Percentiles rank a stretch among this genome's conserved stretches.
phyloP scores from a whole-genome alignment of 2,888 invertebrate genomes.

The Nesidiocoris tenuis region DNA sequence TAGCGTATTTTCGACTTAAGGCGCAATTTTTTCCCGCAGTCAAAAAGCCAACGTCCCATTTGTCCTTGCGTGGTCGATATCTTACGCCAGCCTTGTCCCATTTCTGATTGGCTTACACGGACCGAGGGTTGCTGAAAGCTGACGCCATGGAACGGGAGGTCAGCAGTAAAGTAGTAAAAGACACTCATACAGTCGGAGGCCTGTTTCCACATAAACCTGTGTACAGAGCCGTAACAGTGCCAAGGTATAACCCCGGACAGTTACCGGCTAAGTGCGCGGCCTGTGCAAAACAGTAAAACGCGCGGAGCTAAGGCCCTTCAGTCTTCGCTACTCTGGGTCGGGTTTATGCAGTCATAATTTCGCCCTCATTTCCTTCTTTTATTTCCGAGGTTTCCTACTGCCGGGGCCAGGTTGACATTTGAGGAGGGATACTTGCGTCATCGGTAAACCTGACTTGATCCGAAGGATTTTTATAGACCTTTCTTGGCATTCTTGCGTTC shows the following conservation, averaged over 20 bases:
- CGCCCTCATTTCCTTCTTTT: conserved; percentile 17
- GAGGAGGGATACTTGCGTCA: too few relatives aligned
- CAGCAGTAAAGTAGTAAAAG: conserved; percentile 39
- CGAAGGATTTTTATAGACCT: too few relatives aligned
- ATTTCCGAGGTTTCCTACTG: conserved; percentile 35
- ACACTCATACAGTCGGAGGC: conserved; percentile 34
- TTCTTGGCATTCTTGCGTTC: too few relatives aligned
- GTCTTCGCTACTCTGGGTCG: not conserved
- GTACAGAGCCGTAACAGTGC: conserved; percentile 36
- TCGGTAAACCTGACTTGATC: too few relatives aligned
- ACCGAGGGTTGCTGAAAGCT: too few relatives aligned
- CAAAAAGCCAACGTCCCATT: too few relatives aligned
- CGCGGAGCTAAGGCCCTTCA: not conserved
- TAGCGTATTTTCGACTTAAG: too few relatives aligned
- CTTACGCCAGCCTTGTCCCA: too few relatives aligned
- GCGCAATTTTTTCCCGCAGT: too few relatives aligned
- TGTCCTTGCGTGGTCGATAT: too few relatives aligned
- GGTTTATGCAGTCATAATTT: conserved; percentile 41
- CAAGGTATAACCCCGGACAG: conserved; percentile 1
- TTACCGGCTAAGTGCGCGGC: conserved; percentile 31
- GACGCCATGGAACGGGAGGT: conserved; percentile 20
- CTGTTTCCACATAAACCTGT: conserved; percentile 42
- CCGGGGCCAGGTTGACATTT: not conserved
- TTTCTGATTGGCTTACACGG: too few relatives aligned
- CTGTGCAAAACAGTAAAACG: conserved; percentile 30